Conservation (phyloP, 2,888 invertebrate species). For the Xestobium rufovillosum region DNA sequence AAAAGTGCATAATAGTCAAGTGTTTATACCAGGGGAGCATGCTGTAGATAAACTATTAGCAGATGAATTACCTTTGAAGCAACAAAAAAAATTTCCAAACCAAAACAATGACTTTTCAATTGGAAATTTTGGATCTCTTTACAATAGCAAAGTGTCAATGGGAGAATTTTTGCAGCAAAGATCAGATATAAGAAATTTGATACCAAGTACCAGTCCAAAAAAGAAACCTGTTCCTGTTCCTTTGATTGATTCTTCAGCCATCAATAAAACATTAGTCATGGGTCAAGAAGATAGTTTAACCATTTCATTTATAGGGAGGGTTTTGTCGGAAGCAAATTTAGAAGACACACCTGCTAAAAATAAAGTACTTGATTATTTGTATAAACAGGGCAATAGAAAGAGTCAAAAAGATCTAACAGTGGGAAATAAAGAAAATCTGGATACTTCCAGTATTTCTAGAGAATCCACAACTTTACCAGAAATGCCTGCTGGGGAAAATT, state of each 20-base stretch:
- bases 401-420: constrained; percentile 5
- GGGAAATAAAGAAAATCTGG: constrained; percentile 4
- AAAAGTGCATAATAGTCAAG: too few species aligned
- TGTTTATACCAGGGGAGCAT: constrained; percentile 37
- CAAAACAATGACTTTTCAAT: constrained; percentile 19
- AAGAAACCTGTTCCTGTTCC: constrained; percentile 28
- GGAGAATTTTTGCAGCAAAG: constrained; percentile 44
- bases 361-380: constrained; percentile 21
- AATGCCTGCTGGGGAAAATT: too few species aligned
- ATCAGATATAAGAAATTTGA: constrained; percentile 37
- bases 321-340: constrained; percentile 21
- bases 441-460: too few species aligned
- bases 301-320: constrained; percentile 26
- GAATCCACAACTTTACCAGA: too few species aligned
- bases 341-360: constrained; percentile 27
- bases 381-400: constrained; percentile 15
- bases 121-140: constrained; percentile 15
- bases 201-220: constrained; percentile 27
- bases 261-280: constrained; percentile 1
- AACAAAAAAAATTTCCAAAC: constrained; percentile 30
- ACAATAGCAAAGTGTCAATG: constrained; percentile 34
- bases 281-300: constrained; percentile 26
- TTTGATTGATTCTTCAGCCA: constrained; percentile 27
- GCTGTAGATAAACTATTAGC: constrained; percentile 38
- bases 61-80: constrained; percentile 43